phyloP scores from a whole-genome alignment of 2,888 invertebrate species.

The Timandra comae region DNA sequence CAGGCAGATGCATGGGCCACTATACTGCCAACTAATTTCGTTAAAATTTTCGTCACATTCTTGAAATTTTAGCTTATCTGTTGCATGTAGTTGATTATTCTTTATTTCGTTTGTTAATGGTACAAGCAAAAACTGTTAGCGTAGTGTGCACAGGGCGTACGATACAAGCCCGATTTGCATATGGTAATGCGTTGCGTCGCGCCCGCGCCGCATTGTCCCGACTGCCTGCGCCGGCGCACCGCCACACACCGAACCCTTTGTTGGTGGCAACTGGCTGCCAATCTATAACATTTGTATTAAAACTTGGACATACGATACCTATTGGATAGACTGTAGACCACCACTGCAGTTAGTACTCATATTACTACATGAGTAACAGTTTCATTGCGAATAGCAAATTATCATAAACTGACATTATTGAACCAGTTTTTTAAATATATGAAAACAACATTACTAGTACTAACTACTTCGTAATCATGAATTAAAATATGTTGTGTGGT shows the following conservation, averaged over 20 bases:
- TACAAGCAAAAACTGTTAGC: constrained; percentile 59
- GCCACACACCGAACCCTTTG: constrained; percentile 37
- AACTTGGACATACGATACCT: constrained; percentile 22
- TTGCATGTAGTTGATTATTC: constrained; percentile 4
- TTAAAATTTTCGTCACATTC: too few relatives aligned
- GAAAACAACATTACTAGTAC: too few relatives aligned
- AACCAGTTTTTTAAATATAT: too few relatives aligned
- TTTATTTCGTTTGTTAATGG: constrained; percentile 28
- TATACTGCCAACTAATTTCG: too few relatives aligned
- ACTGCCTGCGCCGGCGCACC: constrained; percentile 25
- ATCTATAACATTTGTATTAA: constrained; percentile 21
- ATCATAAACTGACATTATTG: too few relatives aligned
- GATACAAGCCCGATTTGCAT: constrained; percentile 53
- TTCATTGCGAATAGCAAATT: too few relatives aligned
- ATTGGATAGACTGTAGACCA: constrained; percentile 20
- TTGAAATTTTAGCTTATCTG: too few relatives aligned
- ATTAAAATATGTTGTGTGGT: too few relatives aligned
- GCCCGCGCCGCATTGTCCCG: constrained; percentile 33
- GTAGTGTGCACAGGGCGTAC: constrained; percentile 39
- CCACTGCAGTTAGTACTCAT: constrained; percentile 9
- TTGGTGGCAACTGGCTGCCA: constrained; percentile 33
- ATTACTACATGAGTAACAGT: neutral
- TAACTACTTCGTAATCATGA: too few relatives aligned
- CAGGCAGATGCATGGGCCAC: too few relatives aligned
- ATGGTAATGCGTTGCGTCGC: constrained; percentile 48